Evolutionary conservation across 2,797 vertebrate genomes (phyloP).

Genomic region (Borostomias antarcticus): DNA sequence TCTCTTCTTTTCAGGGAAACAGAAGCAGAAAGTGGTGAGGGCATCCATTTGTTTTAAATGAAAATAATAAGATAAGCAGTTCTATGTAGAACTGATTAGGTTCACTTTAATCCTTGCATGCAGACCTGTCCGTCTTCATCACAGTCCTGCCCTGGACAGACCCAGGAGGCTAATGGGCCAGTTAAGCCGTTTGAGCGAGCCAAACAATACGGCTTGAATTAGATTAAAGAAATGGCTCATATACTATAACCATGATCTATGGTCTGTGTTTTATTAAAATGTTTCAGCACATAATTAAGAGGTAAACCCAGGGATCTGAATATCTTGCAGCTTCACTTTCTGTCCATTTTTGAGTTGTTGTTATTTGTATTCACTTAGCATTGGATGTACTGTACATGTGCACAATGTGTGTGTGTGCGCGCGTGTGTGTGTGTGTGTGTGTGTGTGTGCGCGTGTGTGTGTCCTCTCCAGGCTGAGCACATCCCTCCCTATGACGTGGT

Average conservation of each 20-base stretch:
- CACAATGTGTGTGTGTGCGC: constrained; percentile 14
- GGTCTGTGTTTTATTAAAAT: constrained; percentile 13
- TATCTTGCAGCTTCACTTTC: too few species aligned
- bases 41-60: not conserved
- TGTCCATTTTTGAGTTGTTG: not conserved
- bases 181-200: constrained; percentile 14
- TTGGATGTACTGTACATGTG: not conserved
- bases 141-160: not conserved
- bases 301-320: not conserved
- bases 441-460: constrained; percentile 20
- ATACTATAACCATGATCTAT: constrained; percentile 15
- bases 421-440: constrained; percentile 9
- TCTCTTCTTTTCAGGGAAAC: constrained; percentile 88
- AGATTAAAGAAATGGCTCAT: constrained; percentile 12
- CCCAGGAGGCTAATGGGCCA: constrained; percentile 13
- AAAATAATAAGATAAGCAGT: too few species aligned
- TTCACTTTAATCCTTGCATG: not conserved
- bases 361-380: not conserved
- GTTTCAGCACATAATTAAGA: constrained; percentile 11
- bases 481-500: constrained; percentile 96
- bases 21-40: constrained; percentile 99
- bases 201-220: constrained; percentile 15
- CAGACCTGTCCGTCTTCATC: not conserved
- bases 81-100: not conserved
- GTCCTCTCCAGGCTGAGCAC: constrained; percentile 85